These are phyloP conservation scores for Andrena trimmerana DNA, from an alignment of 2,888 invertebrate species.

Conservation along the genomic window DNA sequence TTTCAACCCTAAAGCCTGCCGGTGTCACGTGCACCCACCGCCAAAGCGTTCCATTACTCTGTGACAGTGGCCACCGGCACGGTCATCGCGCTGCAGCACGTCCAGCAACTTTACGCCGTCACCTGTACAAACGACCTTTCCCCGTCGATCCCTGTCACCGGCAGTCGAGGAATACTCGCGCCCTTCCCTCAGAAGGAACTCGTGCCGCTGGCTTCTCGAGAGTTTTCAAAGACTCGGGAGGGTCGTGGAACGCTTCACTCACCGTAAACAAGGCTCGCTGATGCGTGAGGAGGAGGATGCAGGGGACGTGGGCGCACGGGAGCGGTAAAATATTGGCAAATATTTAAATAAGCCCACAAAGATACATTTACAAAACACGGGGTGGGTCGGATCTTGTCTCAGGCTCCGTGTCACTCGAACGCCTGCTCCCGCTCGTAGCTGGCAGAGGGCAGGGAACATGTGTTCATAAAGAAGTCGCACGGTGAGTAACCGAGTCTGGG, in stretches of 20 bases:
- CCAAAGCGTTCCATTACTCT: conserved; percentile 51
- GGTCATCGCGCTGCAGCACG: conserved; percentile 33
- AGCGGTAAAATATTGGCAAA: conserved; percentile 53
- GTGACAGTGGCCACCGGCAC: conserved; percentile 38
- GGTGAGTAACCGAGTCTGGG: background rate
- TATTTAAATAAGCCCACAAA: conserved; percentile 58
- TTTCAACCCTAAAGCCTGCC: conserved; percentile 40
- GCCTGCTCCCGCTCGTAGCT: background rate
- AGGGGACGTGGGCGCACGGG: background rate
- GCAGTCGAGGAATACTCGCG: background rate
- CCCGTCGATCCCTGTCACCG: conserved; percentile 22
- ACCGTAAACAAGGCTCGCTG: conserved; percentile 48
- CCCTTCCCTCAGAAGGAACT: background rate
- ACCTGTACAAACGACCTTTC: conserved; percentile 7
- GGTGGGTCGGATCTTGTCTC: conserved; percentile 25
- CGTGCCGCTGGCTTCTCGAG: background rate
- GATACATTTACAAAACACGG: conserved; percentile 26
- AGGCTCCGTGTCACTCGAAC: conserved; percentile 5
- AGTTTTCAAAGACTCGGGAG: background rate
- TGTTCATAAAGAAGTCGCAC: conserved; percentile 15
- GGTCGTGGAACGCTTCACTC: conserved; percentile 16
- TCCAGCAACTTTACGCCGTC: conserved; percentile 41
- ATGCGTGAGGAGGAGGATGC: conserved; percentile 7
- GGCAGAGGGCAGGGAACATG: conserved; percentile 9
- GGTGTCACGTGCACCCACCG: conserved; percentile 51